Percentiles rank a stretch among this genome's conserved stretches.
Evolutionary conservation across 2,888 invertebrate species (phyloP).

Genomic region (Napeogenes inachia): DNA sequence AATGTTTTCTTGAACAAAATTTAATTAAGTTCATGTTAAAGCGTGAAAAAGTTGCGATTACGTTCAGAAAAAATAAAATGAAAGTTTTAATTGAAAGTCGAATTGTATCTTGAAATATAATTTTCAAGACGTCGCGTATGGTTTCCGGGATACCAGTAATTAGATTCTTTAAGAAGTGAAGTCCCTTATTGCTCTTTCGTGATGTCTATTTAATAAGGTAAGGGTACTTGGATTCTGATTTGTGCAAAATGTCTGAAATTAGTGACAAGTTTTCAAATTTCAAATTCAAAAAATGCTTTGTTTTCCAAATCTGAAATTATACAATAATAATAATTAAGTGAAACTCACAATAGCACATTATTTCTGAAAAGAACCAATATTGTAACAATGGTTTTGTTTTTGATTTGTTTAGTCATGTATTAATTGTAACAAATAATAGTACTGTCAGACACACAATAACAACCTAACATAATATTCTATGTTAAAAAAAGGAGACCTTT

Average conservation of each 20-base stretch:
- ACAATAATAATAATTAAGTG: too few relatives aligned
- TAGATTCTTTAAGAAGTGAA: not conserved
- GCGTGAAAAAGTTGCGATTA: slow-evolving; percentile 10
- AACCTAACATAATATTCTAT: not conserved
- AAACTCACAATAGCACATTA: too few relatives aligned
- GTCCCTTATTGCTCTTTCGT: not conserved
- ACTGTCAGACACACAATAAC: not conserved
- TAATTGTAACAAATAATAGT: too few relatives aligned
- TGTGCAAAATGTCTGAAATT: too few relatives aligned
- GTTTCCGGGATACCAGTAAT: slow-evolving; percentile 2
- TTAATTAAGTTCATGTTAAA: slow-evolving; percentile 9
- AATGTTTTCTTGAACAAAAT: slow-evolving; percentile 11
- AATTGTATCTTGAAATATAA: slow-evolving; percentile 13
- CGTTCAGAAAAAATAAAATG: slow-evolving; percentile 1
- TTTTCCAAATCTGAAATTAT: too few relatives aligned
- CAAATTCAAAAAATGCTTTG: too few relatives aligned
- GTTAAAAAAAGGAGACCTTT: not conserved
- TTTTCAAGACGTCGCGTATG: slow-evolving; percentile 8
- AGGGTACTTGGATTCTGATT: too few relatives aligned
- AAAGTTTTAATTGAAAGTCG: slow-evolving; percentile 22
- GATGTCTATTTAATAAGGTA: too few relatives aligned
- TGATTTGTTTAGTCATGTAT: too few relatives aligned
- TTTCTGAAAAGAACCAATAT: too few relatives aligned
- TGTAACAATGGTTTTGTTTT: too few relatives aligned
- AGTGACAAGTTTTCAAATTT: too few relatives aligned